Percentiles rank a stretch among this genome's conserved stretches.
These are phyloP conservation scores for Rugalucina vietnamica DNA, from an alignment of 2,888 invertebrate genomes.

Conservation along the genomic window DNA sequence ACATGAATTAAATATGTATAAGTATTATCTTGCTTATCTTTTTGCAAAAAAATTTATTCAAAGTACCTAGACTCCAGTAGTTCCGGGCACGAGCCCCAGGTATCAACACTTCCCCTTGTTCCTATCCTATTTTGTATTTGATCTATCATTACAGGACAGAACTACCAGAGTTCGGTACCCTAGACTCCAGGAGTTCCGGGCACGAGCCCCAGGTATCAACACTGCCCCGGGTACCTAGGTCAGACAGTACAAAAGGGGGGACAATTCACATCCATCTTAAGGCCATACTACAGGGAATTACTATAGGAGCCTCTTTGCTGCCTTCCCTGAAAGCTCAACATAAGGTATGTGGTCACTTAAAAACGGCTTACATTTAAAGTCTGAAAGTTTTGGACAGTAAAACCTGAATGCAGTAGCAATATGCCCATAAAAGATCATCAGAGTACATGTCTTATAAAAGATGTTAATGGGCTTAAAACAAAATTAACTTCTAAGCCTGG, in stretches of 20 bases:
- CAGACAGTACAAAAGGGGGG: conserved; percentile 58
- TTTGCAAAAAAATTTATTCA: too few relatives aligned
- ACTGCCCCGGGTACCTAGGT: conserved; percentile 47
- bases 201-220: conserved; percentile 51
- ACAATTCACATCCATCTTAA: conserved; percentile 80
- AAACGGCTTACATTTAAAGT: too few relatives aligned
- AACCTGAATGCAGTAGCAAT: too few relatives aligned
- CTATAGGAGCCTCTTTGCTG: conserved; percentile 96
- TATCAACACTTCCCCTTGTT: conserved; percentile 52
- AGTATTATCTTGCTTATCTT: too few relatives aligned
- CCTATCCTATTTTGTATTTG: too few relatives aligned
- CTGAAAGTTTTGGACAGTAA: too few relatives aligned
- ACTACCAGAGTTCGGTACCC: conserved; percentile 57
- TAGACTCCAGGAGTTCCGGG: conserved; percentile 61
- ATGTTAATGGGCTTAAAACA: too few relatives aligned
- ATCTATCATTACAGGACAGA: conserved; percentile 59
- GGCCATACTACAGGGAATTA: conserved; percentile 89
- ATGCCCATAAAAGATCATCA: too few relatives aligned
- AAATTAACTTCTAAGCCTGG: too few relatives aligned
- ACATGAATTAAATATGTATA: too few relatives aligned
- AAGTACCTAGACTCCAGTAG: conserved; percentile 58
- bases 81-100: conserved; percentile 52
- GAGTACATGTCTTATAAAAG: too few relatives aligned
- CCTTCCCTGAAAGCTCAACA: conserved; percentile 99
- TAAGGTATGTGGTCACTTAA: too few relatives aligned